Evolutionary conservation across 1,140 invertebrate species (phyloP).

Genomic region (Chelonus insularis): DNA sequence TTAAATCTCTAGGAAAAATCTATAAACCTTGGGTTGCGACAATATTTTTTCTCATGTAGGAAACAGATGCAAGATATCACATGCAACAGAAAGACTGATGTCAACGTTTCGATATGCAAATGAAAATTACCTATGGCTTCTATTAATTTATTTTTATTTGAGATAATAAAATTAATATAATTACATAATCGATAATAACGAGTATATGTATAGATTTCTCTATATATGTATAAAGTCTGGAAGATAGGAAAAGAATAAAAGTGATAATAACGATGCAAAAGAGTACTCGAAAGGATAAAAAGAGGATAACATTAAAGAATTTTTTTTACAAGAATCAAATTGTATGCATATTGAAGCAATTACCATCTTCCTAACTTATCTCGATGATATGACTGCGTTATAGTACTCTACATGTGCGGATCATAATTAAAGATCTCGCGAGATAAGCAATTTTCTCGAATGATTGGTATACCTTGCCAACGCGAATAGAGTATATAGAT

Average conservation of each 20-base stretch:
- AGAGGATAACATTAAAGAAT: no score
- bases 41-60: no score
- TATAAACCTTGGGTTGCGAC: no score
- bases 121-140: conserved; percentile 1
- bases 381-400: no score
- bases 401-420: neutral
- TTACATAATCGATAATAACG: conserved; percentile 1
- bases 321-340: no score
- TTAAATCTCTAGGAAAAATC: no score
- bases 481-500: neutral
- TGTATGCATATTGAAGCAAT: no score
- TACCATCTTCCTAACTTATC: no score
- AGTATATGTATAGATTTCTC: neutral
- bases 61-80: no score
- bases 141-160: conserved; percentile 10
- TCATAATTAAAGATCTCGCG: conserved; percentile 21
- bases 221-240: neutral
- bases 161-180: conserved; percentile 2
- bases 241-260: neutral
- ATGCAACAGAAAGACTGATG: neutral
- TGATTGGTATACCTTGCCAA: neutral
- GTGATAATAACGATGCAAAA: no score
- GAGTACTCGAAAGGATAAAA: no score
- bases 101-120: conserved; percentile 3
- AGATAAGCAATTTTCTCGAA: conserved; percentile 18